Conservation (phyloP, 2,888 invertebrate genomes). For the Coelinius sp. region DNA sequence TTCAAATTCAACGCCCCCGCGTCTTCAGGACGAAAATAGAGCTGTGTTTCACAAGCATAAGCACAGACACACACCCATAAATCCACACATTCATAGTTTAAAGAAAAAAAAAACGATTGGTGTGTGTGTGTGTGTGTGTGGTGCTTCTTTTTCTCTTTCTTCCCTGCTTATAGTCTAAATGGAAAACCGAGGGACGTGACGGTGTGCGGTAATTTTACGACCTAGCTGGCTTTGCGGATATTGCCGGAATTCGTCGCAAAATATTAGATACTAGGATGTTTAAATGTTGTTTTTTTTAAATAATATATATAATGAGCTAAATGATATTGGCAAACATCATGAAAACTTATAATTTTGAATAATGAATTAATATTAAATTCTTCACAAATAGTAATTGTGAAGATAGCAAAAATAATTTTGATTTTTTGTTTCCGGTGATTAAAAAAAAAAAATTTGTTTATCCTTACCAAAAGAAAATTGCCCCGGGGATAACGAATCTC, state of each 20-base stretch:
- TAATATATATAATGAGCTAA: neutral
- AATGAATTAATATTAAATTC: neutral
- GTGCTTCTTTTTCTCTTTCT: conserved; percentile 2
- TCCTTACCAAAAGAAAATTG: conserved; percentile 45
- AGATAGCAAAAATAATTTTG: conserved; percentile 9
- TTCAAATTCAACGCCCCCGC: conserved; percentile 63
- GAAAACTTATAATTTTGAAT: neutral
- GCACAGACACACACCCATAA: conserved; percentile 8
- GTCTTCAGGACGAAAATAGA: conserved; percentile 59
- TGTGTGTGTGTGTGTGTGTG: neutral
- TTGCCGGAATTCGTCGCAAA: conserved; percentile 15
- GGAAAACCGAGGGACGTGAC: conserved; percentile 18
- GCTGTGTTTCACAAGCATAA: conserved; percentile 53
- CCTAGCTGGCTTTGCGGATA: conserved; percentile 21
- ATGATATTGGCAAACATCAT: neutral
- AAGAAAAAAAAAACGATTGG: too few species aligned
- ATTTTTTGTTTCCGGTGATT: conserved; percentile 23
- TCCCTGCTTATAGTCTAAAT: conserved; percentile 11
- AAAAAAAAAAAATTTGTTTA: conserved; percentile 34
- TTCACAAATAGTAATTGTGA: neutral
- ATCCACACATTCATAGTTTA: neutral
- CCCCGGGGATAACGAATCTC: conserved; percentile 44
- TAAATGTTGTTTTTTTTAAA: neutral
- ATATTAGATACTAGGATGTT: neutral
- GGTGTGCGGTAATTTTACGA: conserved; percentile 32